Evolutionary conservation across 1,140 invertebrate species (phyloP).

Genomic region (Holcopasites calliopsidis): DNA sequence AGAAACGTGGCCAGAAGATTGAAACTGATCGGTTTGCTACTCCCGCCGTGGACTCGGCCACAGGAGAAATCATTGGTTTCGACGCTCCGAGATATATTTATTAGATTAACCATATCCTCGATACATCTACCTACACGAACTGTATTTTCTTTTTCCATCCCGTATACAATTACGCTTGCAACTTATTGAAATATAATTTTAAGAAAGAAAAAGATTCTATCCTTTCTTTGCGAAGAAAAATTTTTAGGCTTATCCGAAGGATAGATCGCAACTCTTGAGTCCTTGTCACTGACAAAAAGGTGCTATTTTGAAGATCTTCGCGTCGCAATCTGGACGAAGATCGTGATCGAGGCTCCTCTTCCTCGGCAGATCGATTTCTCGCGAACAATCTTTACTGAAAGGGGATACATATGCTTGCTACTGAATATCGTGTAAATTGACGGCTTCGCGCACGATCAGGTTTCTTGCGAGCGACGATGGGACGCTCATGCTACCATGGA

Average conservation of each 20-base stretch:
- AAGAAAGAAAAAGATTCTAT: too few species aligned
- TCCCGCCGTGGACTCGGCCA: constrained; percentile 6
- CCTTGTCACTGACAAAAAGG: too few species aligned
- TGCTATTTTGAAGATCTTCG: not conserved
- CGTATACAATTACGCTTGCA: too few species aligned
- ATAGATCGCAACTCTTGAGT: too few species aligned
- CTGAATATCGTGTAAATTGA: constrained; percentile 43
- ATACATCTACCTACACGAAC: not conserved
- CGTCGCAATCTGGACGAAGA: not conserved
- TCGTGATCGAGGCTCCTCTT: constrained; percentile 6
- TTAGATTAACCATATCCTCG: constrained; percentile 27
- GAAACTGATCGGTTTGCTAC: constrained; percentile 44
- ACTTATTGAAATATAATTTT: too few species aligned
- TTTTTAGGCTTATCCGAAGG: too few species aligned
- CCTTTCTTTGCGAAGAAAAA: too few species aligned
- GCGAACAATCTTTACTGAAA: constrained; percentile 40
- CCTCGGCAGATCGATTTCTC: constrained; percentile 28
- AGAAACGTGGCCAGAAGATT: constrained; percentile 50
- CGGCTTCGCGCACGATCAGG: constrained; percentile 42
- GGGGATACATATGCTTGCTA: constrained; percentile 35
- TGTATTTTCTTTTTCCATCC: not conserved
- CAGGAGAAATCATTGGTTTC: constrained; percentile 46
- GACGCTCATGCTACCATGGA: constrained; percentile 20
- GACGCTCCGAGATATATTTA: constrained; percentile 29
- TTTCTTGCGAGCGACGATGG: constrained; percentile 25